Evolutionary conservation across 1,140 invertebrate genomes (phyloP).

Genomic region (Drosophila arawakana): DNA sequence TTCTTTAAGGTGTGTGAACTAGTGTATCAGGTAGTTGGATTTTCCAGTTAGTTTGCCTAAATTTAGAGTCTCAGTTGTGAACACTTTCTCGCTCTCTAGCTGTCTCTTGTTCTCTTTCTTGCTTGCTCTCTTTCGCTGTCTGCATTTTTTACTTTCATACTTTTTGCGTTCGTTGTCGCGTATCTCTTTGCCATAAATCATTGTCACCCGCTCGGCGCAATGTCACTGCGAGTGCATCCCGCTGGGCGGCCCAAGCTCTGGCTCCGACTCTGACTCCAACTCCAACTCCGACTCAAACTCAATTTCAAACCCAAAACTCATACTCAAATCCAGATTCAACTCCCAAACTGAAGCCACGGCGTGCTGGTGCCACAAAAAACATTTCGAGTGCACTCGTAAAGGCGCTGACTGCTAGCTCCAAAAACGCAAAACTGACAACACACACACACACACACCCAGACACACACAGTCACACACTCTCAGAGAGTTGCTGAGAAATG

Average conservation of each 20-base stretch:
- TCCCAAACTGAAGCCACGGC: slow-evolving; percentile 27
- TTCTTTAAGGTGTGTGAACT: slow-evolving; percentile 48
- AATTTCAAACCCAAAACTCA: background rate
- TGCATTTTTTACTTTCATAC: slow-evolving; percentile 56
- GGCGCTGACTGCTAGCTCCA: slow-evolving; percentile 37
- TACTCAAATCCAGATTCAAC: slow-evolving; percentile 12
- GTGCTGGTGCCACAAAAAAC: slow-evolving; percentile 34
- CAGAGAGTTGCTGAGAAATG: slow-evolving; percentile 28
- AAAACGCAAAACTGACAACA: slow-evolving; percentile 30
- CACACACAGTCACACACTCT: background rate
- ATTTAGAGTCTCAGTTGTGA: slow-evolving; percentile 14
- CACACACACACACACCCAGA: slow-evolving; percentile 23
- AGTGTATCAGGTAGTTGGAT: slow-evolving; percentile 41
- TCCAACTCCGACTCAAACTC: background rate
- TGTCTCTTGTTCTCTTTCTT: slow-evolving; percentile 18
- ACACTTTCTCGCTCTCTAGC: slow-evolving; percentile 17
- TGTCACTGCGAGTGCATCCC: slow-evolving; percentile 82
- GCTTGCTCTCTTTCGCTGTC: slow-evolving; percentile 41
- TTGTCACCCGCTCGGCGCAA: slow-evolving; percentile 83
- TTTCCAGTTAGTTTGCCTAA: slow-evolving; percentile 34
- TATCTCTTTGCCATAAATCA: slow-evolving; percentile 84
- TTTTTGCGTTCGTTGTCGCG: slow-evolving; percentile 80
- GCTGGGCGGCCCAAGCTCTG: slow-evolving; percentile 65
- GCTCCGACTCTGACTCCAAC: slow-evolving; percentile 41
- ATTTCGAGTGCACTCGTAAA: slow-evolving; percentile 34